Conservation (phyloP, 2,888 invertebrate genomes). For the Seira musarum region DNA sequence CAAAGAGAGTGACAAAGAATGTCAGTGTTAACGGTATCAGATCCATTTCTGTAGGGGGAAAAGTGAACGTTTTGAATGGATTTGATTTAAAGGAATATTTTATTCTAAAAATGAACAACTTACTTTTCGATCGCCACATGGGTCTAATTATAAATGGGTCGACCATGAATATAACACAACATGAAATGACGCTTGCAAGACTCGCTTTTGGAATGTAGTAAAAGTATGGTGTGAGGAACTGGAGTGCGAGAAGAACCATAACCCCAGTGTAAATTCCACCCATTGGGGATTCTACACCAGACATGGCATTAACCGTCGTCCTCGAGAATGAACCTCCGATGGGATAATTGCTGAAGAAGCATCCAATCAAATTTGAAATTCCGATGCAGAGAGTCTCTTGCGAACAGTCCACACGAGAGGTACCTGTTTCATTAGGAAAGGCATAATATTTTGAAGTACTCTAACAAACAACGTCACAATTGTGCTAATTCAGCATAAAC, state of each 20-base stretch:
- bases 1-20: constrained; percentile 85
- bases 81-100: not conserved
- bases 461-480: too few relatives aligned
- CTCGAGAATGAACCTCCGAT: constrained; percentile 74
- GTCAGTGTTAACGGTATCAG: constrained; percentile 89
- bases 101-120: constrained; percentile 70
- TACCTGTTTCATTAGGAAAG: too few relatives aligned
- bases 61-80: not conserved
- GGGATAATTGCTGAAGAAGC: constrained; percentile 65
- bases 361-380: constrained; percentile 64
- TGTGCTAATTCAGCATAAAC: constrained; percentile 68
- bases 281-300: constrained; percentile 73
- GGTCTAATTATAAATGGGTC: constrained; percentile 78
- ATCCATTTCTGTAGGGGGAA: constrained; percentile 81
- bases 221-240: constrained; percentile 89
- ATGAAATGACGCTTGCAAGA: constrained; percentile 88
- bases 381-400: constrained; percentile 70
- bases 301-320: constrained; percentile 74
- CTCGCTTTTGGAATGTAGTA: constrained; percentile 88
- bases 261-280: constrained; percentile 84
- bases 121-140: constrained; percentile 88
- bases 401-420: constrained; percentile 71
- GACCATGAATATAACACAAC: constrained; percentile 81
- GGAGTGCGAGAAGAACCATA: constrained; percentile 87
- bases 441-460: too few relatives aligned